Evolutionary conservation across 2,888 invertebrate genomes (phyloP).

Genomic region (Microplitis deprimator): DNA sequence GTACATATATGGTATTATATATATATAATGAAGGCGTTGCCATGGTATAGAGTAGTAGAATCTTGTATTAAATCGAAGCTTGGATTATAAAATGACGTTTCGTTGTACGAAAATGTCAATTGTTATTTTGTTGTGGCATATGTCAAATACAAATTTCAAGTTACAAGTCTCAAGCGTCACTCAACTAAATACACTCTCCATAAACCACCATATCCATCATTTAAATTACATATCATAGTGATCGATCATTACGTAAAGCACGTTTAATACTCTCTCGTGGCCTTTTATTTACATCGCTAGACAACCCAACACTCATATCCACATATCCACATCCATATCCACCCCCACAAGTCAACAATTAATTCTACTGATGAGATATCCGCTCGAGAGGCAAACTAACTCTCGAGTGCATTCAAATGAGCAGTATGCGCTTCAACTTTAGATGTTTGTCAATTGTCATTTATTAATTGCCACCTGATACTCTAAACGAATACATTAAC

Average conservation of each 20-base stretch:
- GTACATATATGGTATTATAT: not conserved
- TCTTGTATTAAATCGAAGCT: conserved; percentile 15
- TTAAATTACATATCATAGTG: conserved; percentile 13
- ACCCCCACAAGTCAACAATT: not conserved
- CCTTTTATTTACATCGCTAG: not conserved
- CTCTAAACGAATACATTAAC: not conserved
- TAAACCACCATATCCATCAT: not conserved
- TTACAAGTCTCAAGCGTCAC: conserved; percentile 25
- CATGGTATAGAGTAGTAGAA: not conserved
- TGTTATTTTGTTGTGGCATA: conserved; percentile 34
- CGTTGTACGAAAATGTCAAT: conserved; percentile 28
- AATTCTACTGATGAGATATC: not conserved
- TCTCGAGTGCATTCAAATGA: not conserved
- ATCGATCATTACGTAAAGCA: conserved; percentile 12
- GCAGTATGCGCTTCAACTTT: not conserved
- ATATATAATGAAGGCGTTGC: not conserved
- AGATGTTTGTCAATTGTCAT: conserved; percentile 1
- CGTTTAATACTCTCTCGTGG: not conserved
- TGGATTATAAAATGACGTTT: conserved; percentile 26
- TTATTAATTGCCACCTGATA: not conserved
- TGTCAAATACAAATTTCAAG: conserved; percentile 29
- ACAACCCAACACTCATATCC: not conserved
- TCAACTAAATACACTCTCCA: conserved; percentile 4
- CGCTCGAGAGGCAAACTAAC: not conserved
- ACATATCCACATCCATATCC: not conserved